Conservation (phyloP, 2,797 vertebrate genomes). For the Muscicapa comitata region DNA sequence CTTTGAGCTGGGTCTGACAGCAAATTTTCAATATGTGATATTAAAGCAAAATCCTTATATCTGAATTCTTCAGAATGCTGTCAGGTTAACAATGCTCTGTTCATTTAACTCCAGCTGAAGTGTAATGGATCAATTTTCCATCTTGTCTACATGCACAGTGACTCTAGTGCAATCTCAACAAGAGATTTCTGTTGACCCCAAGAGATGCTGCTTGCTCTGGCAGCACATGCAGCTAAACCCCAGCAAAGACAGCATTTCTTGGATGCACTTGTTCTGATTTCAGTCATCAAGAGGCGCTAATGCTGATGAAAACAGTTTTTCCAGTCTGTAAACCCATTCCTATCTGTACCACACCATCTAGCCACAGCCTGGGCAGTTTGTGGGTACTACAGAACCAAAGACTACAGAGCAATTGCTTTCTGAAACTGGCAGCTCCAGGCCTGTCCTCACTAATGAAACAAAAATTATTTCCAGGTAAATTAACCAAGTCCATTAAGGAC, state of each 20-base stretch:
- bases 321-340: not conserved
- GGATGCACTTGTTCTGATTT: not conserved
- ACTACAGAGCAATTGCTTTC: not conserved
- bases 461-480: not conserved
- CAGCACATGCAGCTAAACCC: not conserved
- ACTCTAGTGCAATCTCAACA: not conserved
- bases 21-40: not conserved
- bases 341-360: not conserved
- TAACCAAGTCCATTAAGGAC: not conserved
- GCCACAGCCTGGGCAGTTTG: not conserved
- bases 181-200: slow-evolving; percentile 3
- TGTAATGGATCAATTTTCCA: slow-evolving; percentile 21
- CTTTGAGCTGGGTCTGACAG: not conserved
- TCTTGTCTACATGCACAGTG: slow-evolving; percentile 16
- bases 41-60: not conserved
- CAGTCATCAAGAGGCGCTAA: not conserved
- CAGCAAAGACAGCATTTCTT: not conserved
- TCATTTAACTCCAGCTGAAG: slow-evolving; percentile 7
- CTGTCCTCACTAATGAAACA: not conserved
- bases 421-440: not conserved
- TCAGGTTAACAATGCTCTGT: not conserved
- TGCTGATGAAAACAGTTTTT: not conserved
- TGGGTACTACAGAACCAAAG: not conserved
- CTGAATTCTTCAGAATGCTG: not conserved
- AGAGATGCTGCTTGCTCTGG: not conserved